Base-by-base conservation (phyloP, 2,888 invertebrate genomes). In the Cerastis leucographa region DNA sequence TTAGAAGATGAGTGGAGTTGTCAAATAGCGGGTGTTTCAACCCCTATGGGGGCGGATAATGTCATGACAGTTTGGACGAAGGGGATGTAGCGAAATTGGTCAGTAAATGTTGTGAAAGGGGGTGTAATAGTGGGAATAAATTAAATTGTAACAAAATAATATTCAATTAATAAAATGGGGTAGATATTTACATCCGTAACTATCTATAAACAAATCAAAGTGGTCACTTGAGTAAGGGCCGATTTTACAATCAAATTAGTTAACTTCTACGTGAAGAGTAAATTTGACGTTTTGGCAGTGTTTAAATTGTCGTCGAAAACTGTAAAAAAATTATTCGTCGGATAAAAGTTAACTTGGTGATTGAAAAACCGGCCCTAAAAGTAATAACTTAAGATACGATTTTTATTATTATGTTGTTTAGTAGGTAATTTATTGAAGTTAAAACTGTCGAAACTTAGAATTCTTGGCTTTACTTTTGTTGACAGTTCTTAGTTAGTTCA, bases 11-110 rank as follows among this genome's bases (percentile, higher is more conserved):
- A 83, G 11, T 87, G 86, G 80, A 66, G 6, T 9, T 0, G 56
- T 17, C 22, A 75, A 19, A 59, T 86, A 0, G 22, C 7, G 6
- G 73, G 84, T 0, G 8, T 51, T 1, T 6, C 82, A 0, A 44
- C 1, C 19, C 81, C 82, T 14, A 66, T 81, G 69, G 85, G 76
- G 22, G 59, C 68, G 0, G 44, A 62, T 56, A 46, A 75, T 54
- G 56, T 59, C 0, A 12, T 85, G 7, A 83, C 81, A 25, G 56
- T 85, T 0, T 83, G 82, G 82, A 81, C 82, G 0, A 66, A 51
- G 0, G 81, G 0, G 46, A 75, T 12, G 0, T 81, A 51, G 76
- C 14, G 0, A 85, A 51, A 66, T 17, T 83, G 81, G 78, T 78
- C 22, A 78, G 78, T 78, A 65, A 17, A 64, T 35, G 9, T 22